Evolutionary conservation across 2,113 vertebrate species (phyloP).

Genomic region (Dunckerocampus dactyliophorus): DNA sequence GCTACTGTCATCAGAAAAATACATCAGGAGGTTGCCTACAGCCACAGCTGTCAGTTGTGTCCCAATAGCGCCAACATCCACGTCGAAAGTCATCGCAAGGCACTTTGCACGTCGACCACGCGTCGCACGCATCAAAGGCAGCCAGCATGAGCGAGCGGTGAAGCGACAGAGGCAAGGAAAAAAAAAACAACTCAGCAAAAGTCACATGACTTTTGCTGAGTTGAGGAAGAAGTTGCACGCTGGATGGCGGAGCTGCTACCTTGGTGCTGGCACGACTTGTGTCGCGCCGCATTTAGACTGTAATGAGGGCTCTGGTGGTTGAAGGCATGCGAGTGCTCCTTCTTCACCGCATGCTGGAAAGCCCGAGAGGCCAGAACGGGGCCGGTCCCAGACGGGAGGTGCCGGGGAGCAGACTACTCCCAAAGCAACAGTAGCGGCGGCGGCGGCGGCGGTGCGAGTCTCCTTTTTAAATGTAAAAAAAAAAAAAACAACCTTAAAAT

Average conservation of each 20-base stretch:
- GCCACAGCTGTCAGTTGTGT: too few species aligned
- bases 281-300: constrained; percentile 70
- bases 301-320: constrained; percentile 76
- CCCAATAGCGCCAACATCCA: too few species aligned
- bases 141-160: too few species aligned
- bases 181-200: too few species aligned
- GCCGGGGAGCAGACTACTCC: constrained; percentile 66
- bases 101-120: too few species aligned
- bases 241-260: constrained; percentile 57
- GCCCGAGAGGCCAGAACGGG: constrained; percentile 70
- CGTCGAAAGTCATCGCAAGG: too few species aligned
- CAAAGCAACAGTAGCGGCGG: constrained; percentile 65
- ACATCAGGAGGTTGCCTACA: too few species aligned
- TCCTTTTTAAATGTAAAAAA: too few species aligned
- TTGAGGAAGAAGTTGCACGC: background rate
- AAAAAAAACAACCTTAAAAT: constrained; percentile 72
- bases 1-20: too few species aligned
- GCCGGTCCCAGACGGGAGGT: constrained; percentile 67
- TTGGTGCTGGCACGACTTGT: constrained; percentile 64
- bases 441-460: constrained; percentile 19
- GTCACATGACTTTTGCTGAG: too few species aligned
- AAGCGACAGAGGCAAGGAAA: too few species aligned
- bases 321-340: constrained; percentile 61
- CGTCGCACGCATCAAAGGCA: too few species aligned
- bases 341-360: constrained; percentile 70